Conservation (phyloP, 2,888 invertebrate genomes). For the Nudaria mundana region DNA sequence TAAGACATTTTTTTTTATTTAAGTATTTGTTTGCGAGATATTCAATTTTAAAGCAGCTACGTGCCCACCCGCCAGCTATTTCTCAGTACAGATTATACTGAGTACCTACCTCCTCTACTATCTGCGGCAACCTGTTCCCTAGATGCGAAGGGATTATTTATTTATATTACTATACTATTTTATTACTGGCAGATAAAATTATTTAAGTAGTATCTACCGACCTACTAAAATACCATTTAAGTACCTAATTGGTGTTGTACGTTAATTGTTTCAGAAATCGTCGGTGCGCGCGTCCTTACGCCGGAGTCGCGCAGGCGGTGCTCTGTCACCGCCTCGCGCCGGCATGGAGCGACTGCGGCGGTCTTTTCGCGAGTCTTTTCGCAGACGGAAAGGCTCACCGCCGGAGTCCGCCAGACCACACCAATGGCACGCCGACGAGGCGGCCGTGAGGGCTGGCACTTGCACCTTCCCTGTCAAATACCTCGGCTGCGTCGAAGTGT, state of each 20-base stretch:
- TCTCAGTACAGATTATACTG: no score
- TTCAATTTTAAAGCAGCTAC: no score
- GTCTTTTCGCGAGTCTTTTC: conserved; percentile 96
- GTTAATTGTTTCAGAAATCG: conserved; percentile 59
- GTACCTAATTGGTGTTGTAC: neutral
- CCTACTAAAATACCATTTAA: neutral
- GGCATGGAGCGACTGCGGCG: conserved; percentile 93
- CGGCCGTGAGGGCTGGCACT: conserved; percentile 96
- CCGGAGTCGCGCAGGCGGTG: conserved; percentile 71
- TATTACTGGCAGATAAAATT: no score
- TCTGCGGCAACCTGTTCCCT: no score
- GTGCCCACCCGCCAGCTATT: no score
- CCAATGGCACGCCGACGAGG: conserved; percentile 99
- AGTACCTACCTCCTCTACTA: no score
- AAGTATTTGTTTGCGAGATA: no score
- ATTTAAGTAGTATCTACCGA: no score
- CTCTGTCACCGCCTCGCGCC: conserved; percentile 76
- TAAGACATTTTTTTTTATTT: no score
- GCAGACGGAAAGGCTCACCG: conserved; percentile 92
- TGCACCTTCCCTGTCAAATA: conserved; percentile 99
- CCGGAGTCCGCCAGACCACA: conserved; percentile 98
- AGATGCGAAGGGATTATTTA: no score
- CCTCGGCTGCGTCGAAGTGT: conserved; percentile 99
- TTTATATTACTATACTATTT: no score
- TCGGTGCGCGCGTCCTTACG: conserved; percentile 74